Evolutionary conservation across 2,888 invertebrate species (phyloP), one percentile per base, ranked within the genome.

Genomic region (Microplitis manilae): DNA sequence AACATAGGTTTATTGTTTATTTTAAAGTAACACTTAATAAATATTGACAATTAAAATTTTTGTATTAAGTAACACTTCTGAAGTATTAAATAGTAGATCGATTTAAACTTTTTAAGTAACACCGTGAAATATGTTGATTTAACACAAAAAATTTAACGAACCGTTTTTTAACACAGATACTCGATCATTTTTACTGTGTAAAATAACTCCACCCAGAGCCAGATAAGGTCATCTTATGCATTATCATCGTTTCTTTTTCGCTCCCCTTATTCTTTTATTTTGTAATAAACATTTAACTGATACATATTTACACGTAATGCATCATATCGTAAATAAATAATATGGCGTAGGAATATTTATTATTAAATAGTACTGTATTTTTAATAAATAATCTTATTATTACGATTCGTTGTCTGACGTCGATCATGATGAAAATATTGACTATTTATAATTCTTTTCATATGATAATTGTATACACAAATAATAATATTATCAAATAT

Each of bases 161-260:
- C n/a, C 59, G n/a, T 59, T 5, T n/a, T n/a, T 30, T 62, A 15
- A 7, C 15, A 62, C n/a, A 62, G 7, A 62, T 62, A 62, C 15
- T 4, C 2, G 17, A 17, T 7, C 1, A 7, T n/a, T 17, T 17
- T 1, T 13, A 62, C 17, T 17, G n/a, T 62, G 62, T 30, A 30
- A 30, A 62, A 20, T 65, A 65, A 65, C 65, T 20, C 38, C 65
- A 38, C 13, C 38, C 20, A 65, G 50, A 50, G 20, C 38, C 38
- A 65, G 13, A 65, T 65, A 9, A 65, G 8, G 65, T 65, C 65
- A 65, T 65, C 65, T 65, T 65, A 13, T 62, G 38, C 65, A 15
- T 17, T 20, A 30, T 65, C 20, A 65, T 65, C 65, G 38, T 13
- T 30, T 65, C 65, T 30, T 30, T 30, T 65, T 65, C 6, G 13